Conservation (phyloP, 35 echinoderm and acorn worm species). For the Stichopus chloronotus region DNA sequence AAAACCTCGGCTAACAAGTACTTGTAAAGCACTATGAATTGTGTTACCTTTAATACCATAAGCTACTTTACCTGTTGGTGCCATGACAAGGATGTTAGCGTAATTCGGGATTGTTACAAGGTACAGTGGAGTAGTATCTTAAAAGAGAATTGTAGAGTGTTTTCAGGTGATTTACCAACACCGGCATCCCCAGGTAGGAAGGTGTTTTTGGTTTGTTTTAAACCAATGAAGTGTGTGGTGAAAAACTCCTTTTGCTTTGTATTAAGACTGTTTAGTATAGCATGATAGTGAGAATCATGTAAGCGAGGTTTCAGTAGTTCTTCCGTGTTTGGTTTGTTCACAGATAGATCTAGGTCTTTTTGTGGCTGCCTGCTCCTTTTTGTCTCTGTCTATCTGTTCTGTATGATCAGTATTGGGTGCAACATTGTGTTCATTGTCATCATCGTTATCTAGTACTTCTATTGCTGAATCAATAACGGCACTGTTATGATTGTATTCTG, state of each 20-base stretch:
- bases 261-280: constrained; percentile 15
- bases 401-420: constrained; percentile 44
- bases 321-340: constrained; percentile 23
- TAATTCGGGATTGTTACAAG: not conserved
- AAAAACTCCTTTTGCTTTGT: constrained; percentile 57
- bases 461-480: not conserved
- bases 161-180: constrained; percentile 62
- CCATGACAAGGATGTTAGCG: not conserved
- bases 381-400: constrained; percentile 1
- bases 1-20: constrained; percentile 41
- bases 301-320: constrained; percentile 20
- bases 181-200: constrained; percentile 63
- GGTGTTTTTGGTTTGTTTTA: constrained; percentile 35
- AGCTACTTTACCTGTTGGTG: constrained; percentile 61
- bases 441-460: not conserved
- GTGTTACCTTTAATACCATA: constrained; percentile 50
- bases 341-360: too few species aligned
- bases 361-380: not conserved
- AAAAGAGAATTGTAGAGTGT: not conserved
- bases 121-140: constrained; percentile 27
- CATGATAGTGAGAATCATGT: constrained; percentile 2
- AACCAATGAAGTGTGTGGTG: not conserved
- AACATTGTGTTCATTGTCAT: not conserved
- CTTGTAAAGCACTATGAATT: constrained; percentile 45
- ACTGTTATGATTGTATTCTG: constrained; percentile 28